Base-by-base conservation (phyloP, 2,888 invertebrate genomes). In the Drosophila borealis region DNA sequence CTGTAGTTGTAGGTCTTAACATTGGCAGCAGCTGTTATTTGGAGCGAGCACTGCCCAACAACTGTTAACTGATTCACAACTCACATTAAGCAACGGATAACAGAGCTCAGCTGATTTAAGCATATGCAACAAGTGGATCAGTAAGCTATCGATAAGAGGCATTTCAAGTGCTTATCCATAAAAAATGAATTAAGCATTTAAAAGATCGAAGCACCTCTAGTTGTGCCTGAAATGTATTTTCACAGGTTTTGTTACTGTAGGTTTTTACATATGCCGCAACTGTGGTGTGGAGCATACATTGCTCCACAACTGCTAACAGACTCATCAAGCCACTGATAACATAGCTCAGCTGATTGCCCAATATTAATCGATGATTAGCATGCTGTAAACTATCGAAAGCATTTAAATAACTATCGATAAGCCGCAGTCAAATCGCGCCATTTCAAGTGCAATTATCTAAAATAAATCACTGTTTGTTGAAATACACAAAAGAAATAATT, bases 121-220 rank as follows among this genome's bases (percentile, higher is more conserved):
- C 17, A 29, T 11, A 44, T 29, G 67, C 67, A 64, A 64, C 63
- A 64, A 64, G 63, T 64, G 10, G 29, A 10, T 13, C 19, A 10
- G 8, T 14, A 2, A 36, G 25, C 3, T 36, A 34, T 63, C 42
- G 36, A 50, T 34, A 14, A n/a, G 13, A n/a, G 3, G 6, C 4
- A 10, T 17, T 10, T 34, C 1, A 45, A 17, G 5, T 46, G 14
- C 36, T 17, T 19, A 49, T 25, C 1, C 8, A 25, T 6, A 8
- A 1, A 25, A 8, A 25, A 25, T 25, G 1, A 21, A 25, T 4
- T 25, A 25, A 25, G 25, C 25, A 25, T 8, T 8, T 25, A 0
- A 6, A 25, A 8, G 8, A 17, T 8, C 6, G 8, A 25, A 25
- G 2, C 25, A 25, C 8, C 8, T 8, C 25, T 8, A 29, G 29